Base-by-base conservation (phyloP, 2,888 invertebrate species). In the Hypercompe scribonia region DNA sequence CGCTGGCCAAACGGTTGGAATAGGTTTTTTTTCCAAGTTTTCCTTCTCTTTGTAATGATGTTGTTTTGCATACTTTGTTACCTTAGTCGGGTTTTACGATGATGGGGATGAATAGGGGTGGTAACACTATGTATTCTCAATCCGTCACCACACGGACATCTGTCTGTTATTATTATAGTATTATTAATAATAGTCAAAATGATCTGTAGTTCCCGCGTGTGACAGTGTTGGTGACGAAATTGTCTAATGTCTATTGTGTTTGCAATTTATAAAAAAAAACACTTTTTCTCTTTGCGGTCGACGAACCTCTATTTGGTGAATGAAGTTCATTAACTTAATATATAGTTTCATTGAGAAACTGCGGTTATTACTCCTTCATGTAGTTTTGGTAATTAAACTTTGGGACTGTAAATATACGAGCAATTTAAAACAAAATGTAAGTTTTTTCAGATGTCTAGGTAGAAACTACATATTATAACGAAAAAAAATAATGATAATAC, bases 271-370 rank as follows among this genome's bases (percentile, higher is more conserved):
- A 58, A 28, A 58, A 28, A n/a, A 31, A 61, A 31, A 31, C 2
- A 18, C 18, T 61, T 61, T 61, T 61, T 61, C 61, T 61, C 61
- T 61, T 61, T 18, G 61, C 61, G 61, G 61, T 61, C 61, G 61
- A 61, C 8, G 61, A 61, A 61, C 61, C 61, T 31, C 1, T 15
- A 61, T 61, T 31, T 28, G 1, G 61, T 18, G 61, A 61, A 31
- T 31, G 31, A 31, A 61, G 61, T 61, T 61, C 61, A 61, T 61
- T 61, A 61, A 15, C 18, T 61, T 31, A 61, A 61, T 61, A 18
- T 61, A 5, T 31, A 61, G 61, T 61, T 31, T 18, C 28, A 31
- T 61, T 31, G 61, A 31, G 61, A 61, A 61, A 31, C 7, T 18
- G 31, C 15, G 61, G 31, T 28, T 58, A 15, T 58, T 28, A 13